Base-by-base conservation (phyloP, 2,113 vertebrate species). In the Sturnus vulgaris region DNA sequence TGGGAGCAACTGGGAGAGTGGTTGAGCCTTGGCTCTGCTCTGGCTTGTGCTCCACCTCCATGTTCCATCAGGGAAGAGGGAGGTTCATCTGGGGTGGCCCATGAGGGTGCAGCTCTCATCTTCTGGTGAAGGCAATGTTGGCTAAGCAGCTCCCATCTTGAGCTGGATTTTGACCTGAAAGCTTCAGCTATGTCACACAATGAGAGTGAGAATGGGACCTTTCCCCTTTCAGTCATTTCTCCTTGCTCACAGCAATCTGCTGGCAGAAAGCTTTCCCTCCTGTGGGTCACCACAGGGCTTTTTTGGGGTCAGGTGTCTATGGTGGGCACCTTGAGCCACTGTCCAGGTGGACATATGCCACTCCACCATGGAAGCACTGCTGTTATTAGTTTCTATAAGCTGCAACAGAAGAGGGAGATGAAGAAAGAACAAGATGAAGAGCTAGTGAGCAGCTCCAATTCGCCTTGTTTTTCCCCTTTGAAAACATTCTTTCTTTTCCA, bases 401-500 rank as follows among this genome's bases (percentile, higher is more conserved):
- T 87, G 39, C 53, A 76, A 5, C 37, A 70, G 61, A 50, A 68
- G 27, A 37, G 42, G 33, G 63, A 75, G 42, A 77, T 21, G 22
- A 70, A 40, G n/a, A 86, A 47, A 79, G 47, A 66, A 25, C 53
- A 82, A 2, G 33, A 47, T 33, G 56, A 80, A 69, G 85, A 85
- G 40, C 49, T 27, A 82, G 53, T 2, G 14, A 80, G 49, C 71
- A 92, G 78, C 66, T 95, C 61, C 66, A 96, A 44, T 53, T 83
- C 1, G 1, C 66, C 59, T 94, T 88, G 64, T 91, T 97, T 96
- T 92, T 84, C 77, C 88, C 75, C 37, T 95, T 97, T 96, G 86
- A 93, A 97, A 95, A 88, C 84, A 89, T 79, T 94, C 92, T 96
- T 96, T 97, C 95, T 93, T 82, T 92, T 95, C 86, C 92, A 98